phyloP scores from a whole-genome alignment of 2,797 vertebrate species.

The Heliangelus exortis region DNA sequence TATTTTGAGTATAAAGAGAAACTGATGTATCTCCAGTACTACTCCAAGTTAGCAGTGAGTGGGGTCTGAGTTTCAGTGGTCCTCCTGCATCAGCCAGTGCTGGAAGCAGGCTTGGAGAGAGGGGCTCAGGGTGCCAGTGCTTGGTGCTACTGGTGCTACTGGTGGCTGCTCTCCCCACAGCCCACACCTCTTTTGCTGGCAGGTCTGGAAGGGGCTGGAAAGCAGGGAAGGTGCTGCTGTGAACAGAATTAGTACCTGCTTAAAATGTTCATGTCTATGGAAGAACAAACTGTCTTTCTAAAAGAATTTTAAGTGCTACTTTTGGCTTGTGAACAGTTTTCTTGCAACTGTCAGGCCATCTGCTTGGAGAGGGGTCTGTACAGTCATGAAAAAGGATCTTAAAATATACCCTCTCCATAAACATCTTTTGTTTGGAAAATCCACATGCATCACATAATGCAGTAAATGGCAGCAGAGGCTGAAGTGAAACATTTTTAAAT shows the following conservation, averaged over 20 bases:
- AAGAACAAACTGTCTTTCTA: conserved; percentile 67
- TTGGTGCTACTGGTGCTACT: not conserved
- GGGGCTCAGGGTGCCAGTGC: fast-evolving
- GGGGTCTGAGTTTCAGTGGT: not conserved
- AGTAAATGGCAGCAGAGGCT: conserved; percentile 61
- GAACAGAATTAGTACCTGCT: conserved; percentile 56
- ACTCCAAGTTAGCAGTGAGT: not conserved
- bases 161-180: not conserved
- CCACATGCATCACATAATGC: conserved; percentile 64
- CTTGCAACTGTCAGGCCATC: conserved; percentile 77
- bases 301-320: conserved; percentile 60
- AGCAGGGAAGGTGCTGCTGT: not conserved
- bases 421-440: conserved; percentile 75
- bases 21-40: not conserved
- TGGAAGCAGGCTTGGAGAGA: not conserved
- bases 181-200: not conserved
- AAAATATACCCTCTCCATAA: conserved; percentile 70
- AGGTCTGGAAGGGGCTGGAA: not conserved
- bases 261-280: conserved; percentile 43
- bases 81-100: not conserved
- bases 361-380: conserved; percentile 69
- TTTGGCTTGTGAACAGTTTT: conserved; percentile 71
- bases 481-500: conserved; percentile 49
- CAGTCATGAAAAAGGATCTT: conserved; percentile 65
- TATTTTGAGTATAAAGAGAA: not conserved